Evolutionary conservation across 1,140 invertebrate genomes (phyloP), one percentile per base, ranked within the genome.

Genomic region (Patella vulgata): DNA sequence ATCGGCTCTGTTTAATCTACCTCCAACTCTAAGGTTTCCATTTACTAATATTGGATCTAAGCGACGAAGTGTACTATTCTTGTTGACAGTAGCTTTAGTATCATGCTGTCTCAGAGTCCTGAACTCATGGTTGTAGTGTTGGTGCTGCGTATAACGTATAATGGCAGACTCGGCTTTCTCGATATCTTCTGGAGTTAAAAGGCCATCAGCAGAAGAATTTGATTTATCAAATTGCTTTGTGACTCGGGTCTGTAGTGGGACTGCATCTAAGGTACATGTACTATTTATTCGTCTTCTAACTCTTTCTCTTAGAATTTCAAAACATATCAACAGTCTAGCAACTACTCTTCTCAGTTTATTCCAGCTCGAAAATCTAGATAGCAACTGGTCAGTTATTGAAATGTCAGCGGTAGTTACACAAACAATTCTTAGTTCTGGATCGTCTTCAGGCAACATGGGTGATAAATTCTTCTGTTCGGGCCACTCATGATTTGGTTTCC

Each of bases 21-120:
- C 63, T 23, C 67, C 64, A 12, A 70, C 60, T 50, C 60, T 31
- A 1, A 70, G 27, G 3, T 63, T 8, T 17, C 50, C 68, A 6
- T 57, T 40, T 14, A 55, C 39, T 12, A 59, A 6, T 33, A 54
- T 51, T 23, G 64, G 56, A 47, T 67, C 36, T 19, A 70, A 46
- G 27, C 66, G 60, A 5, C 25, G 31, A 6, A 69, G 23, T 11
- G 46, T 66, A 1, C 36, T 19, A 11, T 27, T 60, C 39, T 57
- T 66, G 6, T n/a, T n/a, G n/a, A n/a, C n/a, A n/a, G n/a, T n/a
- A n/a, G n/a, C n/a, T n/a, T 62, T 9, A 4, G 4, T 25, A 3
- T 44, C 28, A 23, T 44, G 30, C 19, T 60, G 12, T 8, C 19
- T 23, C 44, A 28, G 21, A 25, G 5, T 23, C 14, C 55, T 6